A percentile compares a stretch with the other conserved stretches of the same genome.
phyloP scores from a whole-genome alignment of 2,113 vertebrate species.

The Poecilia latipinna region DNA sequence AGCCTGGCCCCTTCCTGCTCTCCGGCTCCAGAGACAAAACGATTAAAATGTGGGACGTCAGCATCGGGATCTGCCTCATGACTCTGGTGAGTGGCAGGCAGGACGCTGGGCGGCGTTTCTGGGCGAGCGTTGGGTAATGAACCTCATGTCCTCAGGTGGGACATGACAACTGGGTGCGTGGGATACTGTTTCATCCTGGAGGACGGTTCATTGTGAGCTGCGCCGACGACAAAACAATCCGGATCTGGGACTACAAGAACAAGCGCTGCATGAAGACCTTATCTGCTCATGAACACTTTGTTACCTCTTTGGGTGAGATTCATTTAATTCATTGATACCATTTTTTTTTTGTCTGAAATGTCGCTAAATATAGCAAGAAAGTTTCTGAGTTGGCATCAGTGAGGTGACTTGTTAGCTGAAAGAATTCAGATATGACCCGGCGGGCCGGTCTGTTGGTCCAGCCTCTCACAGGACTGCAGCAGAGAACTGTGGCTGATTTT shows the following conservation, averaged over 20 bases:
- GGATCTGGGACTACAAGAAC: slow-evolving; percentile 99
- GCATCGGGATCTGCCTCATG: slow-evolving; percentile 97
- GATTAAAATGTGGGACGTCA: slow-evolving; percentile 99
- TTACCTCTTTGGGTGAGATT: slow-evolving; percentile 97
- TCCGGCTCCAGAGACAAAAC: slow-evolving; percentile 99
- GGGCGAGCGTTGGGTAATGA: neutral
- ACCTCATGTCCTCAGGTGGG: slow-evolving; percentile 84
- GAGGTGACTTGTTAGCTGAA: too few relatives aligned
- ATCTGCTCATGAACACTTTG: slow-evolving; percentile 99
- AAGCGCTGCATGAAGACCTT: slow-evolving; percentile 99
- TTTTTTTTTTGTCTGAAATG: too few relatives aligned
- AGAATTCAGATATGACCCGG: too few relatives aligned
- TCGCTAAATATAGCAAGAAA: too few relatives aligned
- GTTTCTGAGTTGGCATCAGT: too few relatives aligned
- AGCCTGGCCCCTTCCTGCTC: slow-evolving; percentile 96
- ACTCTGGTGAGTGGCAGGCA: slow-evolving; percentile 78
- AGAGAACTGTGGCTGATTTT: too few relatives aligned
- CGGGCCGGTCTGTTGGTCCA: too few relatives aligned
- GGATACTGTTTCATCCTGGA: slow-evolving; percentile 95
- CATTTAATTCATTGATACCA: neutral
- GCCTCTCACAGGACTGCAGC: too few relatives aligned
- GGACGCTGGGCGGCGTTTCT: neutral
- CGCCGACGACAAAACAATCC: slow-evolving; percentile 97
- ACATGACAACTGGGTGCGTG: slow-evolving; percentile 99
- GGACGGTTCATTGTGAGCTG: slow-evolving; percentile 98